phyloP scores from a whole-genome alignment of 2,113 vertebrate species.

The Piaya cayana region DNA sequence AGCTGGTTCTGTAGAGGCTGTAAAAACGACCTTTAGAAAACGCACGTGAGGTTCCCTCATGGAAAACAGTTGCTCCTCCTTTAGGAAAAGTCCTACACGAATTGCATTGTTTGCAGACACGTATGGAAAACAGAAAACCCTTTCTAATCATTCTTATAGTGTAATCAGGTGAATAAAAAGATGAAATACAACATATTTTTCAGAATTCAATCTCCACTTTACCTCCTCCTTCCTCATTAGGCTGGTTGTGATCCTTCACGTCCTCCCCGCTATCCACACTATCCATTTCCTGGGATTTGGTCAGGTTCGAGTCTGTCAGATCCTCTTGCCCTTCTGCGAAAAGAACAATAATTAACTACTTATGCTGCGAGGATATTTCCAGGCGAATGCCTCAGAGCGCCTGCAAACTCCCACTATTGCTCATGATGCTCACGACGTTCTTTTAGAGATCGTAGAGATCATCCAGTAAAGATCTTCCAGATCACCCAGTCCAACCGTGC shows the following conservation, averaged over 20 bases:
- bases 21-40: background rate
- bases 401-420: background rate
- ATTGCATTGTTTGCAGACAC: background rate
- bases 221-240: slow-evolving; percentile 73
- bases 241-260: slow-evolving; percentile 46
- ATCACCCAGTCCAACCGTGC: no score
- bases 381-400: background rate
- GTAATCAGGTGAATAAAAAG: background rate
- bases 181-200: background rate
- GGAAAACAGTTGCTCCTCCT: background rate
- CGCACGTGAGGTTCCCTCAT: background rate
- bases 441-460: background rate
- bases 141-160: background rate
- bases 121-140: background rate
- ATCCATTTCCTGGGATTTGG: slow-evolving; percentile 72
- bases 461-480: no score
- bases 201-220: background rate
- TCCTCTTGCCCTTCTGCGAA: slow-evolving; percentile 64
- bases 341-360: background rate
- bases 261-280: slow-evolving; percentile 65
- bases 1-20: background rate
- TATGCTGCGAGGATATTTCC: background rate
- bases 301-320: slow-evolving; percentile 68
- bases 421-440: background rate
- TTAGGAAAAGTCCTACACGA: background rate